Conservation (phyloP, 2,797 vertebrate species). For the Gila robusta region DNA sequence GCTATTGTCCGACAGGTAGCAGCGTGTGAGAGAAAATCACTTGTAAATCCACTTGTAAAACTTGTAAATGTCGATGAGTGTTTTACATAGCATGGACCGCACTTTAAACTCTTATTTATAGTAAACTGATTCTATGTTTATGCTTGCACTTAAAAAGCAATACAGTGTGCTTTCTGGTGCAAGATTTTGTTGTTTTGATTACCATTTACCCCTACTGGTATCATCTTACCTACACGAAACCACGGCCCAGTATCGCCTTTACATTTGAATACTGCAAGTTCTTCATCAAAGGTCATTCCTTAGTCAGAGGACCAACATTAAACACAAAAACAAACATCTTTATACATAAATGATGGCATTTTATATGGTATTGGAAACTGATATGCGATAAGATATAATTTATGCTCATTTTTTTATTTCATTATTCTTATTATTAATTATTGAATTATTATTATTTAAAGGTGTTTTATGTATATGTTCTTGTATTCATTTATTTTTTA, state of each 20-base stretch:
- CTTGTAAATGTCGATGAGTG: neutral
- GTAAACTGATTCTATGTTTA: constrained; percentile 14
- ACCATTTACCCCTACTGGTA: neutral
- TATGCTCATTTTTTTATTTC: neutral
- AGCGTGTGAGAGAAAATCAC: neutral
- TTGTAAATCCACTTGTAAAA: neutral
- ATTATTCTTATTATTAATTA: neutral
- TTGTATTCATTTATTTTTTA: neutral
- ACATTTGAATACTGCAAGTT: neutral
- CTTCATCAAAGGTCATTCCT: neutral
- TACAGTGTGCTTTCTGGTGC: neutral
- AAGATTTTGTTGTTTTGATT: constrained; percentile 5
- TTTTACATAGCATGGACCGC: neutral
- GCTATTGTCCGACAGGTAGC: neutral
- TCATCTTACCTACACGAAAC: neutral
- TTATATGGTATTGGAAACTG: neutral
- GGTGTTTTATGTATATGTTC: neutral
- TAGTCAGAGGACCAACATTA: neutral
- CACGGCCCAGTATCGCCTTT: neutral
- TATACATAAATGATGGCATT: neutral
- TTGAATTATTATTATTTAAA: neutral
- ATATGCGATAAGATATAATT: neutral
- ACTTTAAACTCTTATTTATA: constrained; percentile 4
- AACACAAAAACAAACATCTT: constrained; percentile 1
- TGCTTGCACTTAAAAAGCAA: neutral